Conservation (phyloP, 2,888 invertebrate species). For the Agonopterix subpropinquella region DNA sequence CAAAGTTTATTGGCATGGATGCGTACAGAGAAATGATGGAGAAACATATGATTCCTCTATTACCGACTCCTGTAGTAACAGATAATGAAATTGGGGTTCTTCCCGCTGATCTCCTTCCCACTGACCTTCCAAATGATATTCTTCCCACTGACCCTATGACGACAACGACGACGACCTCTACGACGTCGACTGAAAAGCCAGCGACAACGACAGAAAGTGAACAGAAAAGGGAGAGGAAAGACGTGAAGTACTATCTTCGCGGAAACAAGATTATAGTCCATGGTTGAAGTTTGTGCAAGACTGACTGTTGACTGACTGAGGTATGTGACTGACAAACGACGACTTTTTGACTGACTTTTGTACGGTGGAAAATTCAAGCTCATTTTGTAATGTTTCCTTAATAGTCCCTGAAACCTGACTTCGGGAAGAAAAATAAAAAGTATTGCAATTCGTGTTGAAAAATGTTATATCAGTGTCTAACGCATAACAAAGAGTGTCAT, state of each 20-base stretch:
- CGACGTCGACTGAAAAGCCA: conserved; percentile 28
- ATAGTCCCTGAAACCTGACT: too few species aligned
- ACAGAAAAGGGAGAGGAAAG: conserved; percentile 51
- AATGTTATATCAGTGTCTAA: too few species aligned
- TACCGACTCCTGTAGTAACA: conserved; percentile 55
- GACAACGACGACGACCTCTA: conserved; percentile 20
- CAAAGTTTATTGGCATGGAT: conserved; percentile 39
- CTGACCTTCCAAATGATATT: conserved; percentile 11
- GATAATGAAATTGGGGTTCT: conserved; percentile 65
- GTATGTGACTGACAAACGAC: conserved; percentile 39
- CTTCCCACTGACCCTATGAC: conserved; percentile 16
- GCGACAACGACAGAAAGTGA: conserved; percentile 36
- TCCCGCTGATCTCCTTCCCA: conserved; percentile 52
- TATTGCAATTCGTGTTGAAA: too few species aligned
- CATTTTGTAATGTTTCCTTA: too few species aligned
- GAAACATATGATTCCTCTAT: conserved; percentile 39
- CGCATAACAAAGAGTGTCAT: too few species aligned
- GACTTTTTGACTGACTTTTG: neutral
- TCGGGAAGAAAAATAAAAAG: too few species aligned
- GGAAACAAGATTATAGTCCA: conserved; percentile 64
- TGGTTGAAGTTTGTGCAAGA: conserved; percentile 44
- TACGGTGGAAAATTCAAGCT: too few species aligned
- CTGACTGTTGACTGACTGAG: conserved; percentile 46
- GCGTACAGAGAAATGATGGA: conserved; percentile 42
- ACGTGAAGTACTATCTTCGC: conserved; percentile 60